These are phyloP conservation scores for Tethya wilhelma DNA, from an alignment of 37 sponge, comb jelly and placozoan species.

Conservation along the genomic window DNA sequence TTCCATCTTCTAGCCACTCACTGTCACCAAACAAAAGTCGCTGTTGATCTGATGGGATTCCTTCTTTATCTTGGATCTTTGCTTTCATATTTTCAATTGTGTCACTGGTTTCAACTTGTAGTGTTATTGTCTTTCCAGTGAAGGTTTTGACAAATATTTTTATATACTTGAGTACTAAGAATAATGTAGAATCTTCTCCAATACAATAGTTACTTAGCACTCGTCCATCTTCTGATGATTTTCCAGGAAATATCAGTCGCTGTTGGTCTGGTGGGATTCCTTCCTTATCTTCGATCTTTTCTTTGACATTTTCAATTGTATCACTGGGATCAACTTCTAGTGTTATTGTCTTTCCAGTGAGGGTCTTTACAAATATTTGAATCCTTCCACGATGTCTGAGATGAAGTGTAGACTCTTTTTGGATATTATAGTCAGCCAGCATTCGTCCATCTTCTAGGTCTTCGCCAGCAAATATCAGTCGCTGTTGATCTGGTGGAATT, in stretches of 20 bases:
- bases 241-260: conserved; percentile 71
- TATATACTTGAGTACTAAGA: conserved; percentile 70
- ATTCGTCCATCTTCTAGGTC: no score
- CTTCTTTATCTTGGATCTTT: conserved; percentile 95
- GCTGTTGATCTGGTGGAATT: no score
- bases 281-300: conserved; percentile 94
- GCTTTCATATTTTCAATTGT: conserved; percentile 90
- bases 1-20: no score
- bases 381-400: conserved; percentile 65
- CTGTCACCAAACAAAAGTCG: conserved; percentile 74
- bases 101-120: conserved; percentile 87
- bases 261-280: conserved; percentile 95
- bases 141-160: conserved; percentile 92
- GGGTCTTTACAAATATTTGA: conserved; percentile 71
- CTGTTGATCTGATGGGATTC: conserved; percentile 93
- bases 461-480: no score
- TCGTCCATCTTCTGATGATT: conserved; percentile 80
- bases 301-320: conserved; percentile 91
- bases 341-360: conserved; percentile 93
- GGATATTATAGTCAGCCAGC: no score
- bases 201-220: conserved; percentile 89
- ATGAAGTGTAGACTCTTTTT: no score
- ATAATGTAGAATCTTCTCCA: conserved; percentile 62
- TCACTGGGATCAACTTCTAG: conserved; percentile 92
- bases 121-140: conserved; percentile 93